Evolutionary conservation across 2,888 invertebrate species (phyloP).

Genomic region (Latrodectus hesperus): DNA sequence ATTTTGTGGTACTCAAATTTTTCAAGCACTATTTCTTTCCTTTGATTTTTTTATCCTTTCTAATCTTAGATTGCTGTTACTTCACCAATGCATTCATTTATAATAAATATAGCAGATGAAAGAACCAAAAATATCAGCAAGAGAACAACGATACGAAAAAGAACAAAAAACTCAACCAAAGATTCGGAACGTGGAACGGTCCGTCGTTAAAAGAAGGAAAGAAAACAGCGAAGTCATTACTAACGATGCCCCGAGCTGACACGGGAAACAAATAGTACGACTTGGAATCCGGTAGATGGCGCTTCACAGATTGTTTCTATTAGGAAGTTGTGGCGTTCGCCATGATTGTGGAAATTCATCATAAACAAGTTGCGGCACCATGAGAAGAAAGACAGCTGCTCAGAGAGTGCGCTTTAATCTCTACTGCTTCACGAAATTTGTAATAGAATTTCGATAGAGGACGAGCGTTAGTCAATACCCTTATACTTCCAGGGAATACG

Average conservation of each 20-base stretch:
- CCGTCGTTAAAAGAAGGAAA: conserved; percentile 20
- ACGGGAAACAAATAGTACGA: conserved; percentile 58
- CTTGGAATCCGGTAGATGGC: conserved; percentile 47
- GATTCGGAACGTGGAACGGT: not conserved
- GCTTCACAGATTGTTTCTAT: conserved; percentile 61
- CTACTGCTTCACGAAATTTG: conserved; percentile 27
- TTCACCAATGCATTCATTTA: conserved; percentile 35
- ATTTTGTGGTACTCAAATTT: conserved; percentile 16
- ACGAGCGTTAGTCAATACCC: conserved; percentile 37
- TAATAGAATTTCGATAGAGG: conserved; percentile 60
- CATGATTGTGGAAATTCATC: conserved; percentile 62
- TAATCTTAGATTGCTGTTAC: not conserved
- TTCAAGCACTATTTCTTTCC: conserved; percentile 3
- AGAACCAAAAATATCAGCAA: conserved; percentile 54
- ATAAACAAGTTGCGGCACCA: conserved; percentile 56
- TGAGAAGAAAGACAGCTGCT: conserved; percentile 53
- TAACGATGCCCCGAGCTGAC: conserved; percentile 46
- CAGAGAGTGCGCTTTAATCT: conserved; percentile 32
- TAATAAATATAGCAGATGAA: conserved; percentile 27
- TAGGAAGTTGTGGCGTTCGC: conserved; percentile 48
- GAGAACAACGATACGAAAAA: not conserved
- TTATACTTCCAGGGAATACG: conserved; percentile 7
- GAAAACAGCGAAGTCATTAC: conserved; percentile 48
- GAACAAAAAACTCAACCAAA: conserved; percentile 1
- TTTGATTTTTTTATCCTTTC: conserved; percentile 2